Base-by-base conservation (phyloP, 1,140 invertebrate genomes). In the Lordiphosa stackelbergi region DNA sequence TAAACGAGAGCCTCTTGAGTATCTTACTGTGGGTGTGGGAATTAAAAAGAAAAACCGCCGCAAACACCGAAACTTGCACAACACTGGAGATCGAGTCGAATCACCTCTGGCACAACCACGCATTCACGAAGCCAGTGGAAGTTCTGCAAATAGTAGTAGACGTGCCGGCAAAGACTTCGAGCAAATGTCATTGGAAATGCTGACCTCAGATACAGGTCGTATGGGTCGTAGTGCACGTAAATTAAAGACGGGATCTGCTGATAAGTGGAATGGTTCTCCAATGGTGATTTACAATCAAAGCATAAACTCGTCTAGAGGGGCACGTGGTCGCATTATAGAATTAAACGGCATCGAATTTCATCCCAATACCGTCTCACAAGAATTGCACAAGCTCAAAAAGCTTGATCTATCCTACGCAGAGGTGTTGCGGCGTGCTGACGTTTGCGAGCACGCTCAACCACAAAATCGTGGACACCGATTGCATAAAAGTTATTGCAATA, bases 371-470 rank as follows among this genome's bases (percentile, higher is more conserved):
- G 93, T 94, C 3, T 94, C 94, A 0, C 93, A 94, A 70, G 94
- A 95, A 64, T 91, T 95, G 7, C 92, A 94, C 61, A 93, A 93
- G 71, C 88, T 96, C 40, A 93, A 93, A 83, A 92, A 93, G 66
- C 88, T 96, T 22, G 94, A 96, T 66, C 90, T 94, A 75, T 94
- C 94, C 3, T 96, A 96, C 79, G 94, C 94, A 0, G 94, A 96
- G 85, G 94, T 92, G 3, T 88, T 96, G 8, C 90, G 93, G 46
- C 92, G 92, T 79, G 91, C 92, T 37, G 93, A 93, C 66, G 89
- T 63, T 12, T 85, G 78, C 31, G 81, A 85, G 34, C 73, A 78
- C 12, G 48, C 53, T 22, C 65, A 78, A 36, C 52, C 61, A 22
- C 63, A 63, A 37, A 16, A 22, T n/a, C 62, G 64, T 41, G 34